Percentiles rank a stretch among this genome's conserved stretches.
Conservation (phyloP, 2,888 invertebrate genomes). For the Rhingia rostrata region DNA sequence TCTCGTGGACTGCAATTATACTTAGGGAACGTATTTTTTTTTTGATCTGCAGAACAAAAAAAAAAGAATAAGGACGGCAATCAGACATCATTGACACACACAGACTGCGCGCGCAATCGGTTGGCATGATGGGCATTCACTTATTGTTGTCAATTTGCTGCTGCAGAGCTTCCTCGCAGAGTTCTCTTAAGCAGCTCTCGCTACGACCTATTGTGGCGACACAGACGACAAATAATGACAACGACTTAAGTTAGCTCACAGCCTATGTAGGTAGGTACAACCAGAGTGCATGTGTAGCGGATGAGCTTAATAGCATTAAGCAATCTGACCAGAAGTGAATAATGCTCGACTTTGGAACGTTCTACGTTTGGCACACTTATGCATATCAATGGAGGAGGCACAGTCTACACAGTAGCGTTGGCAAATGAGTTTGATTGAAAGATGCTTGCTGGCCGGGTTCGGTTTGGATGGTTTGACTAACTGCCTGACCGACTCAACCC, state of each 20-base stretch:
- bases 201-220: slow-evolving; percentile 7
- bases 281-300: slow-evolving; percentile 61
- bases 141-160: slow-evolving; percentile 73
- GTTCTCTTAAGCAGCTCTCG: not conserved
- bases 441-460: slow-evolving; percentile 30
- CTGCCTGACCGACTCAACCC: slow-evolving; percentile 43
- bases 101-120: slow-evolving; percentile 8
- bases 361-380: slow-evolving; percentile 69
- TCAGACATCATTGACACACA: slow-evolving; percentile 66
- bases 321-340: slow-evolving; percentile 60
- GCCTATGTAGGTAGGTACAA: slow-evolving; percentile 3
- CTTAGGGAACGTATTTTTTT: slow-evolving; percentile 23
- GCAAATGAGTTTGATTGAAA: slow-evolving; percentile 73
- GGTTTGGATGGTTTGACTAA: slow-evolving; percentile 17
- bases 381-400: slow-evolving; percentile 62
- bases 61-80: slow-evolving; percentile 10
- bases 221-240: slow-evolving; percentile 51
- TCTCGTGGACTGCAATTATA: slow-evolving; percentile 55
- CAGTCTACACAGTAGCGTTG: slow-evolving; percentile 10
- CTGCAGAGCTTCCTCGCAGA: not conserved
- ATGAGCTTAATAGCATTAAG: slow-evolving; percentile 74
- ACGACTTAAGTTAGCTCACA: slow-evolving; percentile 8
- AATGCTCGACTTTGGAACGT: slow-evolving; percentile 68
- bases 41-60: slow-evolving; percentile 15
- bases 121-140: slow-evolving; percentile 64